Percentiles rank a stretch among this genome's conserved stretches.
Evolutionary conservation across 1,140 invertebrate genomes (phyloP).

Genomic region (Brachionus rubens): DNA sequence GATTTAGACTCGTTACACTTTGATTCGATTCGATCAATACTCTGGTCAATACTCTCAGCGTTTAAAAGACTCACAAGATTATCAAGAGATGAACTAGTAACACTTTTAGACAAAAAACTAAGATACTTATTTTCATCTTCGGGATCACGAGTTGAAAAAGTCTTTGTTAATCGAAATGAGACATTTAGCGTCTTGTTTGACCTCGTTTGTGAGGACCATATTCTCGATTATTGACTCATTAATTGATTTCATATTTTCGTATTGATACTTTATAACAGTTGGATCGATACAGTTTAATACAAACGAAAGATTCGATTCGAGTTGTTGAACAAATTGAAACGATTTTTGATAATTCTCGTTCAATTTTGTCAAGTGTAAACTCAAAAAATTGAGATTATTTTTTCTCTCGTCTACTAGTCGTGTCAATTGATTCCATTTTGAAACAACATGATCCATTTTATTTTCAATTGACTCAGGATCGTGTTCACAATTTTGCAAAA

Average conservation of each 20-base stretch:
- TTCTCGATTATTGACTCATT: background rate
- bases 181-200: background rate
- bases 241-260: background rate
- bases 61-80: background rate
- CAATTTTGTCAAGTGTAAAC: background rate
- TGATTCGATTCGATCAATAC: background rate
- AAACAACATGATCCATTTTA: background rate
- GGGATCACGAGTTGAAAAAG: background rate
- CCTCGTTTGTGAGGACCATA: background rate
- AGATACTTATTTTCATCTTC: background rate
- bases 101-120: background rate
- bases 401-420: background rate
- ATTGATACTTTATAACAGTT: conserved; percentile 14
- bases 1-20: background rate
- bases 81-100: background rate
- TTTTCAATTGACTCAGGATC: background rate
- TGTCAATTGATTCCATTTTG: background rate
- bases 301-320: background rate
- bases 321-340: background rate
- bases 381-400: background rate
- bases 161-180: background rate
- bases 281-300: conserved; percentile 25
- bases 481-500: background rate
- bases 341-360: background rate
- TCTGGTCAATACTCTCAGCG: background rate